Evolutionary conservation across 2,888 invertebrate species (phyloP), one percentile per base, ranked within the genome.

Genomic region (Athetis lepigone): DNA sequence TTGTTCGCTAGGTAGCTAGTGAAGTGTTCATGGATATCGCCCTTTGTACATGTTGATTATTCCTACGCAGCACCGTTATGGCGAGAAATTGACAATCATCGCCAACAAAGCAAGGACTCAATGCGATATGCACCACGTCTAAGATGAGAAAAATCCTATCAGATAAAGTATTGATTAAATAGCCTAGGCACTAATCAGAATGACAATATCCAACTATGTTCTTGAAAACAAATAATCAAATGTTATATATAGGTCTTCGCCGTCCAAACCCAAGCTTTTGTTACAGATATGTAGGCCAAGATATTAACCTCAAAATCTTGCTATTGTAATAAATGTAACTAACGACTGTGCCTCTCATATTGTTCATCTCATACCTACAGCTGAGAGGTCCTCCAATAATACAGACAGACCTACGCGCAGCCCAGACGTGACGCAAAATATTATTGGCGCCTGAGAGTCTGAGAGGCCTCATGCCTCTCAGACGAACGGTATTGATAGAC

Each of bases 51-150:
- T 27, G 18, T 40, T 52, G 73, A 67, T 67, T 73, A 66, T 46
- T 66, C 67, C 67, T n/a, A 36, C n/a, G 27, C 8, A 27, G 13
- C 8, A 40, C 16, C 19, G 54, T 5, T 42, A 27, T 47, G 46
- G 67, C 54, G 73, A 42, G 40, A 54, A 67, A 73, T 67, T 73
- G 73, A n/a, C 67, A 52, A 71, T 71, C 64, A 71, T 49, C 36
- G 47, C 4, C 8, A 1, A 25, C 71, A 65, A 43, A 62, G 46
- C 13, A 40, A 65, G 2, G 27, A 29, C 19, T 39, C 50, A 33
- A 63, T 39, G 25, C 5, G 23, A 11, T 21, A 16, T n/a, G 21
- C n/a, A 60, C 33, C 9, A 11, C 18, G 21, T 9, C 7, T 16
- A 13, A 37, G 13, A 18, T 29, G 16, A 8, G 16, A 11, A 25